Evolutionary conservation across 1,140 invertebrate species (phyloP).

Genomic region (Alviniconcha marisindica): DNA sequence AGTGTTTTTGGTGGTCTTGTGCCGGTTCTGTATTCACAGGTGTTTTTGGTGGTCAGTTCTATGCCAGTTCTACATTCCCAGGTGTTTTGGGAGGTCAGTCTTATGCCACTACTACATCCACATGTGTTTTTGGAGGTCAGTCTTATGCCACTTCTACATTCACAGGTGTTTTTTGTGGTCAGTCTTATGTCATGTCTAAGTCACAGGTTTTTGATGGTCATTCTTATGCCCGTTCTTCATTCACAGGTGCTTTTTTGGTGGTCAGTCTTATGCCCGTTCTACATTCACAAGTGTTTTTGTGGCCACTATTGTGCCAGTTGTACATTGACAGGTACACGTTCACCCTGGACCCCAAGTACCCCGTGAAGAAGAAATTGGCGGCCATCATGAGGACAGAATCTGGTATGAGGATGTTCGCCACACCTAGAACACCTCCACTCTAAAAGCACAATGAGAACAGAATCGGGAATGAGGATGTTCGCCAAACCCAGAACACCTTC

Average conservation of each 20-base stretch:
- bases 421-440: constrained; percentile 14
- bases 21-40: neutral
- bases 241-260: no score
- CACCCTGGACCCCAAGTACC: constrained; percentile 47
- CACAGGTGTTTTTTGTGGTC: no score
- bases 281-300: no score
- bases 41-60: neutral
- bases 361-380: constrained; percentile 48
- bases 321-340: constrained; percentile 49
- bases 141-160: neutral
- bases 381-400: constrained; percentile 49
- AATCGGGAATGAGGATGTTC: constrained; percentile 46
- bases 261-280: no score
- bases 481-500: constrained; percentile 26
- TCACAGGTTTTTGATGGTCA: no score
- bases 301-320: no score
- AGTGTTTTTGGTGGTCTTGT: no score
- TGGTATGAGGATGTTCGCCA: constrained; percentile 45
- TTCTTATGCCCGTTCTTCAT: no score
- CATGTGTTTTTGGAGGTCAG: no score
- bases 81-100: neutral
- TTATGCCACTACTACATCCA: no score
- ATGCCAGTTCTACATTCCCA: no score
- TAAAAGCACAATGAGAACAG: constrained; percentile 49
- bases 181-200: no score